Evolutionary conservation across 2,797 vertebrate species (phyloP).

Genomic region (Acridotheres tristis): DNA sequence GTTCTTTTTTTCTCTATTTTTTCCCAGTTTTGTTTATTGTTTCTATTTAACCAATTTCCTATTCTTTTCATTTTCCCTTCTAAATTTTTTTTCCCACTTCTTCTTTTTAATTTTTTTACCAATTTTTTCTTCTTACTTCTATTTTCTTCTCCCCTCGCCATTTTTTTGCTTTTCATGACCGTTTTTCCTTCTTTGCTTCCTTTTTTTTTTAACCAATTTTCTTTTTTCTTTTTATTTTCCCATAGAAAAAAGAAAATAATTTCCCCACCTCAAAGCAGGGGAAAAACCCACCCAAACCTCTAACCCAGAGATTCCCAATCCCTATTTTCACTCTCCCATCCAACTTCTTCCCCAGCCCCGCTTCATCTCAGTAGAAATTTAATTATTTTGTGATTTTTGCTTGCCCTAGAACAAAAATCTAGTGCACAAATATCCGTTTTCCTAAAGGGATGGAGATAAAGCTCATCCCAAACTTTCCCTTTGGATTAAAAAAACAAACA

Average conservation of each 20-base stretch:
- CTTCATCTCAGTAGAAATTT: not conserved
- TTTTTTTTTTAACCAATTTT: not conserved
- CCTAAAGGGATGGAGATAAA: not conserved
- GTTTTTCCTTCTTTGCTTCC: not conserved
- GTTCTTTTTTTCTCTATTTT: too few species aligned
- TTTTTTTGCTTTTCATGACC: not conserved
- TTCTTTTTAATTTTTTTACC: too few species aligned
- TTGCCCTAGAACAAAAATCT: not conserved
- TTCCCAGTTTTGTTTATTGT: not conserved
- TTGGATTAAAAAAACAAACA: not conserved
- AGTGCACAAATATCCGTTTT: not conserved
- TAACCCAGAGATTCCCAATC: not conserved
- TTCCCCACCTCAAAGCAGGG: too few species aligned
- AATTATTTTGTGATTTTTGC: not conserved
- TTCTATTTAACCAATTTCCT: not conserved
- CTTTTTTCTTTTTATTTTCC: not conserved
- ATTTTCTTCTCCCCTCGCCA: accelerated
- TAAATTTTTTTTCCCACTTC: too few species aligned
- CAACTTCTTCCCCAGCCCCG: not conserved
- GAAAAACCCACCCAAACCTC: not conserved
- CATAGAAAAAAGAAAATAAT: not conserved
- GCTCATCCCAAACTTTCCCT: not conserved
- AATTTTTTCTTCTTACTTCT: not conserved
- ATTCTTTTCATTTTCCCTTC: not conserved
- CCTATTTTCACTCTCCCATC: not conserved